Conservation (phyloP, 1,140 invertebrate species). For the Macrostomum lignano region DNA sequence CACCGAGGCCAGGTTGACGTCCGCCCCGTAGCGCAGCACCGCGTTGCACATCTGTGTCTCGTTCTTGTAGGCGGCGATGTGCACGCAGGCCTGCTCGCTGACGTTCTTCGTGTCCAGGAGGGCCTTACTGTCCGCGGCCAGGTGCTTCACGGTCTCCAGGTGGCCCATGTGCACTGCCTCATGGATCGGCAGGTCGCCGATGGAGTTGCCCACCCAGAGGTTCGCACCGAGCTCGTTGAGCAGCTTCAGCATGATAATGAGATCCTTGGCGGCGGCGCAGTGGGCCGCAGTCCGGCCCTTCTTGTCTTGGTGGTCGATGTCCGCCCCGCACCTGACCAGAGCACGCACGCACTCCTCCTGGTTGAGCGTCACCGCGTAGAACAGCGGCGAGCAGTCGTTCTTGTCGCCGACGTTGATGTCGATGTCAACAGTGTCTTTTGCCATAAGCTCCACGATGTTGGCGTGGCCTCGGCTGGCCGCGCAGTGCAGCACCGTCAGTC, state of each 20-base stretch:
- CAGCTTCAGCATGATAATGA: conserved; percentile 49
- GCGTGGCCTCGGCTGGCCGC: conserved; percentile 73
- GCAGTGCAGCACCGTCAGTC: conserved; percentile 53
- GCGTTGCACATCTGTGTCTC: too few relatives aligned
- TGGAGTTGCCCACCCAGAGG: conserved; percentile 61
- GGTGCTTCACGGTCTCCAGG: too few relatives aligned
- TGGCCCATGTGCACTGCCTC: conserved; percentile 70
- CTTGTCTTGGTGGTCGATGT: conserved; percentile 62
- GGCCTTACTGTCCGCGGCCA: too few relatives aligned
- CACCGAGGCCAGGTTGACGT: too few relatives aligned
- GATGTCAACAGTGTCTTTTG: conserved; percentile 11
- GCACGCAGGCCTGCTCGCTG: too few relatives aligned
- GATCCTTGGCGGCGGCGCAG: conserved; percentile 78
- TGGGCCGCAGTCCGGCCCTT: conserved; percentile 54
- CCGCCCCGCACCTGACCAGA: conserved; percentile 53
- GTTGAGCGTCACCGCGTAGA: conserved; percentile 75
- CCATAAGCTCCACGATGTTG: conserved; percentile 60
- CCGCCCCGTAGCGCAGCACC: too few relatives aligned
- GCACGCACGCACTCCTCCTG: conserved; percentile 71
- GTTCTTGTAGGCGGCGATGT: too few relatives aligned
- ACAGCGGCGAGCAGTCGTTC: conserved; percentile 60
- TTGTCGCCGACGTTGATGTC: conserved; percentile 49
- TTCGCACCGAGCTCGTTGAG: conserved; percentile 46
- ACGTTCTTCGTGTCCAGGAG: too few relatives aligned
- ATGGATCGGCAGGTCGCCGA: conserved; percentile 63